Evolutionary conservation across 2,797 vertebrate genomes (phyloP).

Genomic region (Tolypeutes matacus): DNA sequence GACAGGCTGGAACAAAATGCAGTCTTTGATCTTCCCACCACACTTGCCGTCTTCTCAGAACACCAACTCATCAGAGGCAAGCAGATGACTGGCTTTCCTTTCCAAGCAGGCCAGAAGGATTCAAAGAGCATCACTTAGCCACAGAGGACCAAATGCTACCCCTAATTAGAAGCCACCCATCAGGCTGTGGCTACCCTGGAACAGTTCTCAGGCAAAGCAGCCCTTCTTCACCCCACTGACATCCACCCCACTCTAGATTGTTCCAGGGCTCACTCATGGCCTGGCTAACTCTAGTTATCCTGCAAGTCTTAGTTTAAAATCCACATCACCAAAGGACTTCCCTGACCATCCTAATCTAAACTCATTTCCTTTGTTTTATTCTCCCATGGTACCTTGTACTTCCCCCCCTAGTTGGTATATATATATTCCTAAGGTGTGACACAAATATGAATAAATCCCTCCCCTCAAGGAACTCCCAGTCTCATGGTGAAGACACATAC

Average conservation of each 20-base stretch:
- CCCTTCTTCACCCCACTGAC: neutral
- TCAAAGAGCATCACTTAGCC: neutral
- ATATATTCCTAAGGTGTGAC: neutral
- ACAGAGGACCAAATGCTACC: neutral
- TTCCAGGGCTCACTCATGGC: neutral
- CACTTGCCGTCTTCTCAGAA: slow-evolving; percentile 1
- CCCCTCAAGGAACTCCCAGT: neutral
- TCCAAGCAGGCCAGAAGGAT: neutral
- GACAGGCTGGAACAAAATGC: neutral
- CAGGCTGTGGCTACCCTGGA: fast-evolving
- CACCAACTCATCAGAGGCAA: neutral
- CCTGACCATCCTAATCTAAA: neutral
- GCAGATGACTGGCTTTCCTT: neutral
- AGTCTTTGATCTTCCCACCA: neutral
- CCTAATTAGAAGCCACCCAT: neutral
- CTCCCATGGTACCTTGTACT: neutral
- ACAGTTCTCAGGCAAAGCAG: neutral
- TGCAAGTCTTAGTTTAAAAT: neutral
- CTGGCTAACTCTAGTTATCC: neutral
- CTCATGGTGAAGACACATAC: neutral
- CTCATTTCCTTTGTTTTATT: neutral
- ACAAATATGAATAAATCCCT: neutral
- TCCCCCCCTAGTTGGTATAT: neutral
- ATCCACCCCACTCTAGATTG: neutral
- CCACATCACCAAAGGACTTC: neutral